These are phyloP conservation scores for Caligus rogercresseyi DNA, from an alignment of 1,140 invertebrate genomes.

Conservation along the genomic window DNA sequence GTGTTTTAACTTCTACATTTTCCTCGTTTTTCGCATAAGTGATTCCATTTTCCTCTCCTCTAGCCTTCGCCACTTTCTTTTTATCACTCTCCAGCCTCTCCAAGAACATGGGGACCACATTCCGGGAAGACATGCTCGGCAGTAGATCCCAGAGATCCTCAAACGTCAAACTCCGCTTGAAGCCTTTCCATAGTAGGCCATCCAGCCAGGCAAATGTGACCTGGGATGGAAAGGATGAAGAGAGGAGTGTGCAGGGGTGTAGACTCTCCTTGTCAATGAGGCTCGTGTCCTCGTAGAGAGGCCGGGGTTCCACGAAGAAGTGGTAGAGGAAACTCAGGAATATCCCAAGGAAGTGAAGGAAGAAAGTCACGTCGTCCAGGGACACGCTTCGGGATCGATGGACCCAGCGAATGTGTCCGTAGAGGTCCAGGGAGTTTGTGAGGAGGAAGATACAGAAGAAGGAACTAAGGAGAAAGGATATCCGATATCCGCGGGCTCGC, in stretches of 20 bases:
- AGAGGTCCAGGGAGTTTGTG: background rate
- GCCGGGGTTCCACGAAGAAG: slow-evolving; percentile 10
- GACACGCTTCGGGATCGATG: background rate
- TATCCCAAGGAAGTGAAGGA: background rate
- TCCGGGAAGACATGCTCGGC: slow-evolving; percentile 40
- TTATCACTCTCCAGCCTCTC: background rate
- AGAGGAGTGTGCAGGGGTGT: slow-evolving; percentile 66
- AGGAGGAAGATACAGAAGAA: background rate
- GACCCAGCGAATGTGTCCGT: background rate
- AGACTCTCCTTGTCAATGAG: slow-evolving; percentile 27
- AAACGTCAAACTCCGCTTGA: slow-evolving; percentile 54
- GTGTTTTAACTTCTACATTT: background rate
- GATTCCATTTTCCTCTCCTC: background rate
- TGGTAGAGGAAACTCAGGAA: background rate
- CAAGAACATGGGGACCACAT: background rate
- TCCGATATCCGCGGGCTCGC: background rate
- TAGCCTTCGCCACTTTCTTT: too few species aligned
- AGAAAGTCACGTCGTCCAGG: background rate
- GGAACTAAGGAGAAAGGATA: background rate
- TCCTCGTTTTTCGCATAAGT: background rate
- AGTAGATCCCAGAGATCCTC: slow-evolving; percentile 77
- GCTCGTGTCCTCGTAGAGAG: background rate
- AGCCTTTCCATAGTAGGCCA: slow-evolving; percentile 55
- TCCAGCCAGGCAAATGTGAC: slow-evolving; percentile 84
- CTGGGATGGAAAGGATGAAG: slow-evolving; percentile 67